Evolutionary conservation across 2,113 vertebrate genomes (phyloP).

Genomic region (Cyprinodon brontotheroides): DNA sequence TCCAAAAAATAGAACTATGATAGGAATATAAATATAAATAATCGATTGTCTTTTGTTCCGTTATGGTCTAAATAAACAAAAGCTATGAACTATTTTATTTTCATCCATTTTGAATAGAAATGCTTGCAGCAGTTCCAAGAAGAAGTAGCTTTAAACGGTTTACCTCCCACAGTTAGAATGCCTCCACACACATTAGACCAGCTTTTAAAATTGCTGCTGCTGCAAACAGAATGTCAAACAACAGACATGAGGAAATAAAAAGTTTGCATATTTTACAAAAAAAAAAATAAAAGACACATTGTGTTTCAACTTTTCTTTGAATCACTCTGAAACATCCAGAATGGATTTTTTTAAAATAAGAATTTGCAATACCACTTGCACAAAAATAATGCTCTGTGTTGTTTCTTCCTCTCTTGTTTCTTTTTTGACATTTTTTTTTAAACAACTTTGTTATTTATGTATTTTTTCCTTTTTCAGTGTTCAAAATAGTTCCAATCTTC

Average conservation of each 20-base stretch:
- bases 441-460: conserved; percentile 20
- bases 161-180: conserved; percentile 51
- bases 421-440: conserved; percentile 29
- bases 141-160: conserved; percentile 83
- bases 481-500: conserved; percentile 79
- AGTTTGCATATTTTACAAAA: conserved; percentile 81
- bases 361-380: conserved; percentile 74
- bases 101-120: conserved; percentile 54
- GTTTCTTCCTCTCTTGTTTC: conserved; percentile 54
- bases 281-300: conserved; percentile 77
- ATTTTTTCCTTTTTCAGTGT: conserved; percentile 66
- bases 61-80: conserved; percentile 32
- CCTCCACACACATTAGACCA: conserved; percentile 66
- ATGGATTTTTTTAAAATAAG: conserved; percentile 74
- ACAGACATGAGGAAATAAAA: conserved; percentile 75
- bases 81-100: conserved; percentile 54
- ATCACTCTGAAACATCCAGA: conserved; percentile 77
- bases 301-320: conserved; percentile 75
- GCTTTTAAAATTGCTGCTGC: conserved; percentile 69
- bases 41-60: conserved; percentile 79
- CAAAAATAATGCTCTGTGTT: conserved; percentile 77
- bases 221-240: conserved; percentile 75
- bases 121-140: conserved; percentile 64
- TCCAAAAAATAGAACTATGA: conserved; percentile 67
- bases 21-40: conserved; percentile 79